These are phyloP conservation scores for Brienomyrus longianalis DNA, from an alignment of 2,113 vertebrate genomes.

Conservation along the genomic window DNA sequence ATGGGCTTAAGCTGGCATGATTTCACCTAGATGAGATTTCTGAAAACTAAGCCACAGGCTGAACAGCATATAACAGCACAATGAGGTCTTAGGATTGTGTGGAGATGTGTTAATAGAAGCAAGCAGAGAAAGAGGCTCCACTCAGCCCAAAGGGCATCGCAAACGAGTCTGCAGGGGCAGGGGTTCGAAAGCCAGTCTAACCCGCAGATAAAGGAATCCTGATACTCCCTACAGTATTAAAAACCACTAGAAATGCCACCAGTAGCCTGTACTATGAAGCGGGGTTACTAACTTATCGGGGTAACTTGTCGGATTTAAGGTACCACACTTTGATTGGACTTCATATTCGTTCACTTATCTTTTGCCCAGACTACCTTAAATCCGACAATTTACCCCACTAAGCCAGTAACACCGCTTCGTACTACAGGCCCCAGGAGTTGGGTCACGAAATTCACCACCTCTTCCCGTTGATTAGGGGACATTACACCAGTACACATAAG, in stretches of 20 bases:
- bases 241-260: neutral
- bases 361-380: no score
- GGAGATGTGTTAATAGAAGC: neutral
- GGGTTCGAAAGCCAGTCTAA: neutral
- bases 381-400: no score
- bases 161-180: neutral
- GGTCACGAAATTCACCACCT: neutral
- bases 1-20: neutral
- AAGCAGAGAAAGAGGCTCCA: neutral
- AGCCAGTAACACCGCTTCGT: no score
- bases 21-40: neutral
- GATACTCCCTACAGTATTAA: neutral
- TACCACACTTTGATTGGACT: no score
- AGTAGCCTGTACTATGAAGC: neutral
- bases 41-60: neutral
- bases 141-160: neutral
- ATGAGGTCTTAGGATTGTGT: no score
- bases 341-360: no score
- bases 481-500: no score
- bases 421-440: neutral
- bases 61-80: neutral
- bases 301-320: no score
- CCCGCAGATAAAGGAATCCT: neutral
- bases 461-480: neutral
- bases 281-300: no score